Conservation (phyloP, 2,113 vertebrate genomes). For the Cephalopholis sonnerati region DNA sequence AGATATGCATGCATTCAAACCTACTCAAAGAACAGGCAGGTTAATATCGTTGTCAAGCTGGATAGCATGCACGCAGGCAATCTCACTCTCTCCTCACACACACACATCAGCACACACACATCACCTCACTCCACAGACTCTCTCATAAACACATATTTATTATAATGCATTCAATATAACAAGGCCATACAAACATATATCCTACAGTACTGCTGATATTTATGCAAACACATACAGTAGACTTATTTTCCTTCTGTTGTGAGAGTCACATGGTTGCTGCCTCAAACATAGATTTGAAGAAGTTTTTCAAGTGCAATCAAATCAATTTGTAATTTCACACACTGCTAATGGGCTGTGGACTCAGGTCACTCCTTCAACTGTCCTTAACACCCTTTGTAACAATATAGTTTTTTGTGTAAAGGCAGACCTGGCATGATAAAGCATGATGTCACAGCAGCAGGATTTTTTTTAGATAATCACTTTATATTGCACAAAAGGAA, state of each 20-base stretch:
- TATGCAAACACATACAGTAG: conserved; percentile 34
- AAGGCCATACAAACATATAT: conserved; percentile 23
- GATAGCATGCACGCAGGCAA: conserved; percentile 83
- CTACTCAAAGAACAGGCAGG: conserved; percentile 68
- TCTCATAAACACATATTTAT: conserved; percentile 35
- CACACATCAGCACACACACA: conserved; percentile 41
- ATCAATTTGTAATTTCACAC: conserved; percentile 22
- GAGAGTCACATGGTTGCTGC: conserved; percentile 43
- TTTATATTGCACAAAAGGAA: conserved; percentile 19
- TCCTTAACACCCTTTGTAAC: conserved; percentile 10
- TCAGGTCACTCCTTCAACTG: conserved; percentile 79
- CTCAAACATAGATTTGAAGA: conserved; percentile 36
- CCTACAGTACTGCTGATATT: conserved; percentile 10
- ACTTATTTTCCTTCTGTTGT: conserved; percentile 12
- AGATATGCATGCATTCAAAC: conserved; percentile 72
- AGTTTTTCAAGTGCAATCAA: conserved; percentile 19
- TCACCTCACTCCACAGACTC: conserved; percentile 30
- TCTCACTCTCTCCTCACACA: conserved; percentile 60
- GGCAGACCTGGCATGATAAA: conserved; percentile 27
- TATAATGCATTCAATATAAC: conserved; percentile 30
- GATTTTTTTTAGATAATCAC: not conserved
- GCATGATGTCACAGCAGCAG: conserved; percentile 29
- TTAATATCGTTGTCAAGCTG: conserved; percentile 75
- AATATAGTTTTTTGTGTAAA: not conserved
- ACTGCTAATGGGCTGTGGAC: conserved; percentile 58